Base-by-base conservation (phyloP, 2,113 vertebrate genomes). In the Heterochromis multidens region DNA sequence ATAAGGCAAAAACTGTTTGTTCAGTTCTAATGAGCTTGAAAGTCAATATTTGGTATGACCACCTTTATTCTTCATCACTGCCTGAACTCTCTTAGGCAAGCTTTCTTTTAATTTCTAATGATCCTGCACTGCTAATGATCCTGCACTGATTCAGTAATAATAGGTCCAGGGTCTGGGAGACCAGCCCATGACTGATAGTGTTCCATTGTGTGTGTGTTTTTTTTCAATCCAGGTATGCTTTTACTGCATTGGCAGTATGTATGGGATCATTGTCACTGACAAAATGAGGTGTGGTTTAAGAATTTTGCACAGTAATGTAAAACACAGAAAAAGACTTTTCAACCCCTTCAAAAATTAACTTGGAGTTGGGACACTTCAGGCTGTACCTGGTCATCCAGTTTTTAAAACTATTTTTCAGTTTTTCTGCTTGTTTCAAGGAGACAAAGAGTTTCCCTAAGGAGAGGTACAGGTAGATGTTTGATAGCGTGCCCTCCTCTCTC, bases 71-170 rank as follows among this genome's bases (percentile, higher is more conserved):
- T 67, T 7, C 2, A 67, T 1, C 63, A 43, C 35, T 40, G 2
- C 63, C 63, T 67, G 62, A 43, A 67, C n/a, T 65, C 62, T 65
- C 35, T 25, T 65, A 2, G 0, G 62, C 4, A 43, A 67, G 40
- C 63, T 0, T 43, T 43, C 40, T 43, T 67, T 40, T 43, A 0
- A 37, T 63, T 63, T 37, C n/a, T n/a, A n/a, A n/a, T n/a, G n/a
- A n/a, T n/a, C 61, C 33, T 1, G 7, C 61, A 35, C 31, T 63
- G 19, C 31, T 63, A 63, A 65, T 65, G 62, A 40, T 40, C 35
- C 21, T 12, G 40, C 35, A 65, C 62, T 0, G 35, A 65, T 23
- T 65, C 35, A 23, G 35, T 16, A 23, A 65, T 40, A 65, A 40
- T 65, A 65, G 62, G 21, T 65, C 12, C 23, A 7, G 12, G 62